Evolutionary conservation across 2,797 vertebrate species (phyloP), one percentile per base, ranked within the genome.

Genomic region (Carcharodon carcharias): DNA sequence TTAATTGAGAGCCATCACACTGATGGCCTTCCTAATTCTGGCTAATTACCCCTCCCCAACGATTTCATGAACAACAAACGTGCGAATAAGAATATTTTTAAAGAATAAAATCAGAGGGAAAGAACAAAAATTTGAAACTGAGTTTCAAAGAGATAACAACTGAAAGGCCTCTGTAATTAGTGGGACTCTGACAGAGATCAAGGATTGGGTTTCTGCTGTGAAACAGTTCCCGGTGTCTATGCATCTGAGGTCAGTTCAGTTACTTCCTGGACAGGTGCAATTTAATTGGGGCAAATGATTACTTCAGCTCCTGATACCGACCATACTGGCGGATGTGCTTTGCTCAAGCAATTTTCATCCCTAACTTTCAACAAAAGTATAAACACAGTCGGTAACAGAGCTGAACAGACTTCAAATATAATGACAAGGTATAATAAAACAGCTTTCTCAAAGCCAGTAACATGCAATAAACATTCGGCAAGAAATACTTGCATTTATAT

Each of bases 101-200:
- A 93, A 40, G 61, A 93, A 93, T 16, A 67, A 93, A 65, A 45
- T 93, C 63, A 93, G 7, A 67, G n/a, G 23, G 63, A 45, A 67
- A 45, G 21, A 26, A 45, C n/a, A 45, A 93, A 67, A 65, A 50
- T 23, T 63, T 63, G 89, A 92, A 92, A 45, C n/a, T 45, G 63
- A 93, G 65, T 93, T 93, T 93, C 61, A 93, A 93, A 93, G 61
- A 67, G 91, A 14, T 67, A 45, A 35, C 58, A 92, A 65, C 58
- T 92, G 16, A 92, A 92, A 92, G 58, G 58, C 58, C 56, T 92
- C 61, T 23, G 61, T 93, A 93, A 93, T 93, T 67, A 93, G 91
- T 93, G 23, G 61, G 23, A 67, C 3, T 26, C 91, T 93, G 6
- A 23, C 91, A 26, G 61, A 93, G 63, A 93, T 93, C 91, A 93